A percentile compares a stretch with the other conserved stretches of the same genome.
These are phyloP conservation scores for Drosophila parabipectinata DNA, from an alignment of 1,140 invertebrate genomes.

Conservation along the genomic window DNA sequence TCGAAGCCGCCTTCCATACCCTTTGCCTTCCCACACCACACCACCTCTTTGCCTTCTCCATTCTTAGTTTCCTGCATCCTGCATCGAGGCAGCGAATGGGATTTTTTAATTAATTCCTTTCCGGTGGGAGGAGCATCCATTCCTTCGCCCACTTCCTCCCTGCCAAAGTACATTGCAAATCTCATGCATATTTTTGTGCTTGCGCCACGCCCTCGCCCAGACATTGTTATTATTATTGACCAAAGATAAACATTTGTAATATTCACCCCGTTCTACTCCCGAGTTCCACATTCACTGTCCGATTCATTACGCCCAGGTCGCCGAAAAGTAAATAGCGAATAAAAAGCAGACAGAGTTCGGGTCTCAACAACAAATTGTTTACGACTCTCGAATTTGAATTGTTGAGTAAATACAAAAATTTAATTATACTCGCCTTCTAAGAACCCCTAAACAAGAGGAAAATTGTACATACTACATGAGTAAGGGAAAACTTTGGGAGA, in stretches of 20 bases:
- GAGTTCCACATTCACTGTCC: constrained; percentile 3
- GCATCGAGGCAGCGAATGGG: constrained; percentile 6
- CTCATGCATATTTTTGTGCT: constrained; percentile 37
- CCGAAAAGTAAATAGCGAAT: constrained; percentile 42
- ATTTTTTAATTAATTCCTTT: constrained; percentile 51
- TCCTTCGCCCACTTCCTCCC: background rate
- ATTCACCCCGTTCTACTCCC: constrained; percentile 38
- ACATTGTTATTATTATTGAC: constrained; percentile 35
- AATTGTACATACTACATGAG: background rate
- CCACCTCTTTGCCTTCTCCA: background rate
- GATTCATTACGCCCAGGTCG: constrained; percentile 27
- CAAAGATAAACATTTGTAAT: constrained; percentile 71
- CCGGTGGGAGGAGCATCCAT: constrained; percentile 25
- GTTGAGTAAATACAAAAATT: constrained; percentile 61
- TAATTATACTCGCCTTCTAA: constrained; percentile 66
- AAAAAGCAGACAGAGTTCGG: constrained; percentile 40
- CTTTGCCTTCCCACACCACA: background rate
- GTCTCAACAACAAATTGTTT: constrained; percentile 40
- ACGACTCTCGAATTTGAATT: constrained; percentile 58
- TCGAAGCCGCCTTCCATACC: background rate
- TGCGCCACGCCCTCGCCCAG: constrained; percentile 3
- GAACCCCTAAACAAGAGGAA: constrained; percentile 15
- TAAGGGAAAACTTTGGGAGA: constrained; percentile 6
- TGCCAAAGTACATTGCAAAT: constrained; percentile 16
- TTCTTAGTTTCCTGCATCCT: constrained; percentile 17